A percentile compares a stretch with the other conserved stretches of the same genome.
Conservation (phyloP, 1,140 invertebrate genomes). For the Cydia strobilella region DNA sequence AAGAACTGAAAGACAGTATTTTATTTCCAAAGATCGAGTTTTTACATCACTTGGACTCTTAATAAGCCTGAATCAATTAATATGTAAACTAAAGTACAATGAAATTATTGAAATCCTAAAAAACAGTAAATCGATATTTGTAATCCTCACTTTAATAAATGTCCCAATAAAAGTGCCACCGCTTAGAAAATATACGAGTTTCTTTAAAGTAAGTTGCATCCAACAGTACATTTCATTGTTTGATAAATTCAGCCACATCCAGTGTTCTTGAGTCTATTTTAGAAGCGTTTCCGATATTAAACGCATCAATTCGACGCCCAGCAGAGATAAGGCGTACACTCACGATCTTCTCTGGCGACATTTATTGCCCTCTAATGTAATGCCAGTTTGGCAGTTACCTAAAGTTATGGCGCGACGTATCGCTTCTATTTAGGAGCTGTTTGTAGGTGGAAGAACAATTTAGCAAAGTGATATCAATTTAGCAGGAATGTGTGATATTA, state of each 20-base stretch:
- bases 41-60: neutral
- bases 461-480: conserved; percentile 17
- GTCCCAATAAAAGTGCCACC: too few relatives aligned
- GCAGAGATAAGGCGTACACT: conserved; percentile 54
- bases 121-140: too few relatives aligned
- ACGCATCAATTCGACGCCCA: conserved; percentile 56
- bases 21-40: neutral
- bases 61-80: too few relatives aligned
- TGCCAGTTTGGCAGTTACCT: conserved; percentile 45
- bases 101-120: too few relatives aligned
- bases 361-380: conserved; percentile 52
- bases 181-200: neutral
- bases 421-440: conserved; percentile 36
- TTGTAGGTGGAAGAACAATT: conserved; percentile 20
- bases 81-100: too few relatives aligned
- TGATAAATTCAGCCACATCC: conserved; percentile 12
- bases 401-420: conserved; percentile 39
- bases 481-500: neutral
- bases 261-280: conserved; percentile 39
- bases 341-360: conserved; percentile 46
- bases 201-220: neutral
- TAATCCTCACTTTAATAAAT: too few relatives aligned
- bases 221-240: too few relatives aligned
- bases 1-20: neutral
- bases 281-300: conserved; percentile 59